Base-by-base conservation (phyloP, 2,888 invertebrate genomes). In the Synanthedon vespiformis region DNA sequence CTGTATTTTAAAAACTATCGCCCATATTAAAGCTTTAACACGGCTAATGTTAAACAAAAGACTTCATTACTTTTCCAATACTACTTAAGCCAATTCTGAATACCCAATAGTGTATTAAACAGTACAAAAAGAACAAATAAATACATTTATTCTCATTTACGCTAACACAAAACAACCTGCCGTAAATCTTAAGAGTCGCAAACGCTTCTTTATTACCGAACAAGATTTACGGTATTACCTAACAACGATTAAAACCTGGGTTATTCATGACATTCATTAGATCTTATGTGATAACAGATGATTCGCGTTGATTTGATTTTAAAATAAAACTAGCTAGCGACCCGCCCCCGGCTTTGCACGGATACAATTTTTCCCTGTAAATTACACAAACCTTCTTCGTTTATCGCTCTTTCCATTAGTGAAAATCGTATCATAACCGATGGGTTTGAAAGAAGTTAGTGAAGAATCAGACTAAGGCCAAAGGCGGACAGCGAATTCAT, bases 71-170 rank as follows among this genome's bases (percentile, higher is more conserved):
- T 68, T 61, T 63, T 34, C 16, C 27, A 50, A 70, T 69, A 65
- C 62, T 51, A n/a, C n/a, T n/a, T n/a, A 34, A 59, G 63, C 62
- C 59, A 60, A 61, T 63, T 63, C 69, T 68, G 68, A 70, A 68
- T 67, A 74, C 72, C 48, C 50, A 50, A 54, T 52, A 74, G 77
- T 78, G 70, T 74, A 72, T 67, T 65, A 64, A 71, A 73, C 74
- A 77, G 76, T 74, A 74, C 68, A 68, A 65, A 68, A 63, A 65
- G 68, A 61, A 74, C 74, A 77, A 80, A 80, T 77, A 76, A 71
- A 79, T 75, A 80, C 75, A 77, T 34, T 34, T 34, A 34, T 34
- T 34, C 34, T 34, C 34, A 34, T 34, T 34, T 34, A 10, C 34
- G 6, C 10, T 34, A 80, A 80, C 75, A 76, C 69, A 66, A 50